A percentile compares a stretch with the other conserved stretches of the same genome.
Conservation (phyloP, 2,888 invertebrate species). For the Tetropium fuscum region DNA sequence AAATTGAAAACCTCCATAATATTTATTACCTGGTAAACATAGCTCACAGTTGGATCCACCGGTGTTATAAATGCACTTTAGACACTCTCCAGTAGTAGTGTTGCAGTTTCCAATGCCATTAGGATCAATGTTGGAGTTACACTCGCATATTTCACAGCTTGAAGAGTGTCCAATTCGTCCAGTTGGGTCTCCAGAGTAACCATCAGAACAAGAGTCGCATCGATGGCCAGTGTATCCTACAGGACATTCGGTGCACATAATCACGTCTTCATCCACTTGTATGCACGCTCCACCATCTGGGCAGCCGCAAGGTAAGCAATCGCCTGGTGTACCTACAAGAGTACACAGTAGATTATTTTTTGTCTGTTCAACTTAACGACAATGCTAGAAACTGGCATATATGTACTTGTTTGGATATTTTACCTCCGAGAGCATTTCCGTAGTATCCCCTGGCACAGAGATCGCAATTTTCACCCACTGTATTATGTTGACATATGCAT, state of each 20-base stretch:
- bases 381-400: background rate
- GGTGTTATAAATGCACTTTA: slow-evolving; percentile 97
- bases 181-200: slow-evolving; percentile 69
- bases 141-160: slow-evolving; percentile 89
- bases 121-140: slow-evolving; percentile 92
- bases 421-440: slow-evolving; percentile 84
- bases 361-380: no score
- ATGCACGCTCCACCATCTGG: slow-evolving; percentile 95
- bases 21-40: slow-evolving; percentile 81
- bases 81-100: slow-evolving; percentile 93
- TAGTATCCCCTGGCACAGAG: slow-evolving; percentile 95
- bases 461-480: slow-evolving; percentile 95
- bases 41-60: slow-evolving; percentile 92
- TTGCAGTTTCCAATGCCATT: slow-evolving; percentile 99
- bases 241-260: slow-evolving; percentile 96
- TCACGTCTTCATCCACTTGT: slow-evolving; percentile 85
- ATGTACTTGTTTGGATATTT: slow-evolving; percentile 1
- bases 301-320: slow-evolving; percentile 95
- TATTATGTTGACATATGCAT: slow-evolving; percentile 97
- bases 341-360: no score
- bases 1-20: background rate
- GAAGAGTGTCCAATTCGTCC: slow-evolving; percentile 76
- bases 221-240: slow-evolving; percentile 89
- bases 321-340: slow-evolving; percentile 78
- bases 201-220: slow-evolving; percentile 96